Percentiles rank a stretch among this genome's conserved stretches.
Conservation (phyloP, 2,888 invertebrate species). For the Noctua pronuba region DNA sequence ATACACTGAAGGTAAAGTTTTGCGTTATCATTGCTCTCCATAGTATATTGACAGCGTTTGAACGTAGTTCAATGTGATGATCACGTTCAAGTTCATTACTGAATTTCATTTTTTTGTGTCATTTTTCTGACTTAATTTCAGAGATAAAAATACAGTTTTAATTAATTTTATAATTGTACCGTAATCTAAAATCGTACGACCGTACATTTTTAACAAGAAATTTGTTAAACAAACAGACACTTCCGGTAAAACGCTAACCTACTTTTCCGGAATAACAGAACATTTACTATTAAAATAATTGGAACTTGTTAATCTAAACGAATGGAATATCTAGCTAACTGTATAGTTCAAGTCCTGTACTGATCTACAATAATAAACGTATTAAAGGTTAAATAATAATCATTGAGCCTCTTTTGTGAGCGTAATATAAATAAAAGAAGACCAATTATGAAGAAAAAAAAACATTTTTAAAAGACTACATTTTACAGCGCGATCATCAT, state of each 20-base stretch:
- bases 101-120: background rate
- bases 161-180: background rate
- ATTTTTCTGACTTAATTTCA: background rate
- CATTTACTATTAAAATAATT: background rate
- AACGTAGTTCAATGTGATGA: background rate
- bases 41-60: background rate
- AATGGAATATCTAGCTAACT: background rate
- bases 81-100: background rate
- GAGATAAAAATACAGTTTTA: background rate
- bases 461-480: too few species aligned
- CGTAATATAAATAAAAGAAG: background rate
- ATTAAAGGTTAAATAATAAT: background rate
- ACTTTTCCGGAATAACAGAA: background rate
- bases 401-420: background rate
- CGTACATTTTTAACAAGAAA: conserved; percentile 14
- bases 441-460: background rate
- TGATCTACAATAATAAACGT: too few species aligned
- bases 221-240: conserved; percentile 13
- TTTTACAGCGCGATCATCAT: background rate
- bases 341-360: background rate
- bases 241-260: background rate
- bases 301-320: background rate
- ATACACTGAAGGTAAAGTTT: background rate
- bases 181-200: background rate
- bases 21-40: background rate